Percentiles rank a stretch among this genome's conserved stretches.
Conservation (phyloP, 1,140 invertebrate genomes). For the Nasonia giraulti region DNA sequence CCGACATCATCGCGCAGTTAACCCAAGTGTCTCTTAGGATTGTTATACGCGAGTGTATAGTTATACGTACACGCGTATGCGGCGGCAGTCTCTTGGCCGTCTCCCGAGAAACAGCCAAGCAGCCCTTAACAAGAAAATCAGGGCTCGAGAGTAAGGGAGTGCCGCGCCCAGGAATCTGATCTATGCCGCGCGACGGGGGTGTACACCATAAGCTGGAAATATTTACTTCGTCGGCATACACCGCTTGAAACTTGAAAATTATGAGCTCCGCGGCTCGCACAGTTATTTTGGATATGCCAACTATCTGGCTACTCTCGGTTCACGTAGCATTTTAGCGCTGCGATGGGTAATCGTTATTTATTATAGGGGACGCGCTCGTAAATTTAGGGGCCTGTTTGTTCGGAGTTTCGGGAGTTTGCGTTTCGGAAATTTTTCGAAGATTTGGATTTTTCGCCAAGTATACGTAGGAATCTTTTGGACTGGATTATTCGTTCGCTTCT, state of each 20-base stretch:
- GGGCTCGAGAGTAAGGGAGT: no score
- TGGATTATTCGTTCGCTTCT: no score
- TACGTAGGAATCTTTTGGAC: no score
- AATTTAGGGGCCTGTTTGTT: background rate
- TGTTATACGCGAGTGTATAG: background rate
- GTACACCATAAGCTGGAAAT: background rate
- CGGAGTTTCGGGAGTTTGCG: no score
- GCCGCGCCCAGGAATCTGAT: constrained; percentile 17
- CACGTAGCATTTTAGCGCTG: background rate
- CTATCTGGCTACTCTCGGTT: background rate
- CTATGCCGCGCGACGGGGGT: background rate
- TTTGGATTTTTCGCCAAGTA: no score
- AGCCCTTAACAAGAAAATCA: constrained; percentile 14
- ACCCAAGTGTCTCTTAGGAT: constrained; percentile 32
- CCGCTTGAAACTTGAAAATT: constrained; percentile 14
- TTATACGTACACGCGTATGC: background rate
- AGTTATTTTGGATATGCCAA: background rate
- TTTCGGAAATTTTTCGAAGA: background rate
- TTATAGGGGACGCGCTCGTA: background rate
- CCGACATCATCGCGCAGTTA: background rate
- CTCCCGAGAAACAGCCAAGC: background rate
- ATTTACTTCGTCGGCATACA: constrained; percentile 5
- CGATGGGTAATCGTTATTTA: background rate
- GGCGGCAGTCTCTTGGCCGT: background rate
- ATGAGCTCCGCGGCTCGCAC: background rate